phyloP scores from a whole-genome alignment of 1,140 invertebrate species.

The Adelges cooleyi region DNA sequence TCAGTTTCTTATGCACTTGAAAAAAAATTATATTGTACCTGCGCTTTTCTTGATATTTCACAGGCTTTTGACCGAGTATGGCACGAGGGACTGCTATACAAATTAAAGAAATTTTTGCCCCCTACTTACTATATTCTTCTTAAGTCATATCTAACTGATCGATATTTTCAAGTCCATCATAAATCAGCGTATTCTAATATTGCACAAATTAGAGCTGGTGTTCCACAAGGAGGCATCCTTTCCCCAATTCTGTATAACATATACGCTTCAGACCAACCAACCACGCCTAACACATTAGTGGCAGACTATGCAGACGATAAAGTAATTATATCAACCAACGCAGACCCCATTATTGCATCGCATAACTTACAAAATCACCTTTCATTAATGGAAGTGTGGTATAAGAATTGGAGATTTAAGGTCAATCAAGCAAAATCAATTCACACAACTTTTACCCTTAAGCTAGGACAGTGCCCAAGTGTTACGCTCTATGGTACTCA shows the following conservation, averaged over 20 bases:
- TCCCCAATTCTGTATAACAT: slow-evolving; percentile 34
- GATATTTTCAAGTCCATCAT: not conserved
- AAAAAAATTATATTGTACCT: not conserved
- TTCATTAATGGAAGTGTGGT: not conserved
- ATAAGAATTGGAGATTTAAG: not conserved
- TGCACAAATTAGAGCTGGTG: slow-evolving; percentile 27
- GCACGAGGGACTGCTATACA: slow-evolving; percentile 15
- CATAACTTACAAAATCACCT: not conserved
- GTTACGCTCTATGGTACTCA: not conserved
- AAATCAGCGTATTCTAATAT: not conserved
- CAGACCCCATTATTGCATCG: not conserved
- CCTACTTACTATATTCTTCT: not conserved
- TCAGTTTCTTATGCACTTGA: not conserved
- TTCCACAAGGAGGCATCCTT: slow-evolving; percentile 36
- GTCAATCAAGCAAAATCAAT: slow-evolving; percentile 4
- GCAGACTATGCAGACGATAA: slow-evolving; percentile 36
- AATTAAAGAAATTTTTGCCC: not conserved
- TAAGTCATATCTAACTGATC: slow-evolving; percentile 3
- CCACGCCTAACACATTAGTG: slow-evolving; percentile 27
- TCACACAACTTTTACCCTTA: slow-evolving; percentile 7
- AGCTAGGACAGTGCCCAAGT: not conserved
- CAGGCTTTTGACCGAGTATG: slow-evolving; percentile 32
- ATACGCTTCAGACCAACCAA: slow-evolving; percentile 36
- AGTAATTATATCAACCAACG: slow-evolving; percentile 30
- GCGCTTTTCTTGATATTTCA: slow-evolving; percentile 29